Conservation (phyloP, 2,888 invertebrate genomes). For the Biston betularia region DNA sequence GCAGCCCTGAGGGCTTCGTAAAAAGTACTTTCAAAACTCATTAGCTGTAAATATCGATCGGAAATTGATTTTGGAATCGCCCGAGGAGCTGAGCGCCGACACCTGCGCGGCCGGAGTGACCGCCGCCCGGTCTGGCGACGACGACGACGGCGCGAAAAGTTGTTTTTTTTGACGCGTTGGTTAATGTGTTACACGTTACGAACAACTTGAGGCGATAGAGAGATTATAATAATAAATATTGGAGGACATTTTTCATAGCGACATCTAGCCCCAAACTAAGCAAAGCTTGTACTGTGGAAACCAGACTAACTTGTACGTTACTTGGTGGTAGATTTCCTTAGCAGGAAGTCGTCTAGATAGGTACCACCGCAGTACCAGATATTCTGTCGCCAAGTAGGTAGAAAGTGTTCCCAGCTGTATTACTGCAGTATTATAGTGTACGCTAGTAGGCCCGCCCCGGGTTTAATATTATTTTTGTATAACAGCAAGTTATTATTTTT, state of each 20-base stretch:
- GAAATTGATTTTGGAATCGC: slow-evolving; percentile 42
- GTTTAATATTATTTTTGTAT: slow-evolving; percentile 10
- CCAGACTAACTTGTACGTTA: no score
- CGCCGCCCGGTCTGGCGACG: no score
- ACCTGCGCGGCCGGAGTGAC: slow-evolving; percentile 31
- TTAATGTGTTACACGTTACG: no score
- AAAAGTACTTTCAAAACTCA: slow-evolving; percentile 43
- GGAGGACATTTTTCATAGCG: no score
- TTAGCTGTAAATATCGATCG: slow-evolving; percentile 46
- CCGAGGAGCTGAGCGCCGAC: slow-evolving; percentile 26
- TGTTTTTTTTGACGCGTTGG: neutral
- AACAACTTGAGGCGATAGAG: no score
- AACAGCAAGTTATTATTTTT: slow-evolving; percentile 15
- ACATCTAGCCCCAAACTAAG: no score
- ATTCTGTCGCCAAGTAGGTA: no score
- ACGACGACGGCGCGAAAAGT: slow-evolving; percentile 20
- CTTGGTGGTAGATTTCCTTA: no score
- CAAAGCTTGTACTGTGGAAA: no score
- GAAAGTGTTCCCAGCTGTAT: neutral
- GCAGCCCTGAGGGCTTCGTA: slow-evolving; percentile 40
- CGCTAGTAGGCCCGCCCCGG: slow-evolving; percentile 2
- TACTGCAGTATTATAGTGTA: slow-evolving; percentile 7
- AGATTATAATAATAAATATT: no score
- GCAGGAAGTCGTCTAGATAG: no score
- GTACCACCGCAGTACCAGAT: no score